These are phyloP conservation scores for Verasper variegatus DNA, from an alignment of 2,113 vertebrate genomes.

Conservation along the genomic window DNA sequence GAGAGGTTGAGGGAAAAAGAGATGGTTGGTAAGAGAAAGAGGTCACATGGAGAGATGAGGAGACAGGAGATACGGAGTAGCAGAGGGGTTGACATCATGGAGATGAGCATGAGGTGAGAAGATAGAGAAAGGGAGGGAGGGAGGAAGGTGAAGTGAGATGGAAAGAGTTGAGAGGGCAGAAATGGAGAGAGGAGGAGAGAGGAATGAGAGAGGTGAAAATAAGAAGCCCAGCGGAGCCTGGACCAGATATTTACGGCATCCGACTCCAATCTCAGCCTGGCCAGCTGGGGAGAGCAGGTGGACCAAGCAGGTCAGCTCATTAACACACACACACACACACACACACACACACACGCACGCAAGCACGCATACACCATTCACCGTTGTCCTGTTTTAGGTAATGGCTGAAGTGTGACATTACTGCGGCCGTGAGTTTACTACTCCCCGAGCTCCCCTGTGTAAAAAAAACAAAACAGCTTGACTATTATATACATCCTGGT, in stretches of 20 bases:
- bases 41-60: constrained; percentile 11
- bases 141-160: constrained; percentile 47
- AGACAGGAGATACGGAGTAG: constrained; percentile 2
- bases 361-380: constrained; percentile 37
- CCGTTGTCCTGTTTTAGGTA: constrained; percentile 53
- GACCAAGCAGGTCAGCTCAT: constrained; percentile 82
- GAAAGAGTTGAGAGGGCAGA: constrained; percentile 26
- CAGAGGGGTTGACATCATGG: constrained; percentile 16
- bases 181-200: constrained; percentile 41
- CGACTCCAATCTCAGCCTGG: constrained; percentile 65
- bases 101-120: constrained; percentile 28
- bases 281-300: constrained; percentile 82
- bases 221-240: constrained; percentile 61
- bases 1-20: not conserved
- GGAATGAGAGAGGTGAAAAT: constrained; percentile 36
- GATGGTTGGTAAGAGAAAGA: constrained; percentile 9
- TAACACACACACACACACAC: constrained; percentile 67
- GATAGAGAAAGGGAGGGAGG: constrained; percentile 34
- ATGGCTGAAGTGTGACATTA: constrained; percentile 44
- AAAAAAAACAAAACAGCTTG: constrained; percentile 27
- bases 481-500: constrained; percentile 19
- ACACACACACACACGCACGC: constrained; percentile 50
- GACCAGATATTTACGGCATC: constrained; percentile 77
- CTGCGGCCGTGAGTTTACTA: constrained; percentile 29
- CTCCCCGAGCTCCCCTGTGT: constrained; percentile 25